Evolutionary conservation across 2,888 invertebrate species (phyloP), one percentile per base, ranked within the genome.

Genomic region (Eueremaeus valkanovi): DNA sequence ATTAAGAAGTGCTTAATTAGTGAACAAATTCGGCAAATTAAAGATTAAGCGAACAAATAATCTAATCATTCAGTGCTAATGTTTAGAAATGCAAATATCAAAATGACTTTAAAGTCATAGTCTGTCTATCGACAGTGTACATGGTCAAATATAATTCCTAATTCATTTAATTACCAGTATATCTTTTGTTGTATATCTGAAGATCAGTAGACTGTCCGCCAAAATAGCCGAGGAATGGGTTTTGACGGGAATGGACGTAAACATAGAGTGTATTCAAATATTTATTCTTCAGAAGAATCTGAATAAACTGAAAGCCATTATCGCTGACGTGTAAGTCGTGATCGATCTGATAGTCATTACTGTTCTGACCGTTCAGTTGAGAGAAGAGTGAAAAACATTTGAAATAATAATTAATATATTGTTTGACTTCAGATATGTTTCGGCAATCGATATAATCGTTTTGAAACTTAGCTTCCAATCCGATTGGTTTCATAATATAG

Each of bases 141-240:
- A n/a, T n/a, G n/a, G n/a, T n/a, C n/a, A n/a, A n/a, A n/a, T n/a
- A n/a, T n/a, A n/a, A n/a, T n/a, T n/a, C n/a, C n/a, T n/a, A n/a
- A n/a, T n/a, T n/a, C n/a, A n/a, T n/a, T n/a, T n/a, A n/a, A n/a
- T n/a, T n/a, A 58, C 58, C 29, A 13, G 29, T 33, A 40, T 72
- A 49, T 42, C 51, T 70, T 33, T 70, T 58, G 49, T 75, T 75
- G 29, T 75, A 58, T 11, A 75, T 5, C 27, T 75, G 72, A 36
- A 75, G 16, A 2, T 72, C 75, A 72, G 70, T 75, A 1, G 70
- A 72, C 40, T 75, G 75, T 3, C 75, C 75, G 42, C 75, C 75
- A 51, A 75, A 72, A 16, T 72, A 72, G 16, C 70, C 45, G 9
- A 75, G 18, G 18, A 72, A 75, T 24, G 75, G 75, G 18, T 68